phyloP scores from a whole-genome alignment of 2,797 vertebrate species.

The Hypotaenidia philippensis region DNA sequence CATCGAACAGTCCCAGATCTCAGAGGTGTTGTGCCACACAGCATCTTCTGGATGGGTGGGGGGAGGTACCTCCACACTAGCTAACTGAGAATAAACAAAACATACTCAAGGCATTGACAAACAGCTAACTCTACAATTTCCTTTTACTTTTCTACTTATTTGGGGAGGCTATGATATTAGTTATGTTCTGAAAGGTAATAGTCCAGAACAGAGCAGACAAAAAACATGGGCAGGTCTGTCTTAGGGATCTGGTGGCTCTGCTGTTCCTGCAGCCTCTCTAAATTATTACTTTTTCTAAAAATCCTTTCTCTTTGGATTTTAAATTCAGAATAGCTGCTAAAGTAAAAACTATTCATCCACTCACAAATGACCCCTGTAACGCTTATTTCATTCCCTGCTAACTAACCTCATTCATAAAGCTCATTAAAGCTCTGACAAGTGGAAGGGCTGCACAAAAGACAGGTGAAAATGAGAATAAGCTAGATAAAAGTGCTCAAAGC shows the following conservation, averaged over 20 bases:
- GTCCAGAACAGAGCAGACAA: not conserved
- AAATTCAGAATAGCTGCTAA: not conserved
- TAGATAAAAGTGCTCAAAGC: not conserved
- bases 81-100: not conserved
- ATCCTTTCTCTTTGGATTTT: not conserved
- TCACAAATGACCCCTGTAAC: not conserved
- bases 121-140: not conserved
- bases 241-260: not conserved
- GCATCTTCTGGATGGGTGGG: not conserved
- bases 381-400: not conserved
- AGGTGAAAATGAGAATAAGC: slow-evolving; percentile 23
- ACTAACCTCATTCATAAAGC: slow-evolving; percentile 30
- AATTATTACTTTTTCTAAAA: not conserved
- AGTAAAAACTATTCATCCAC: not conserved
- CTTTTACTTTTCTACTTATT: not conserved
- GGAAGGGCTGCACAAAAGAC: not conserved
- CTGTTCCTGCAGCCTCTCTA: not conserved
- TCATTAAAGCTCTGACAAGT: not conserved
- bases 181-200: not conserved
- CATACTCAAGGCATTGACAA: not conserved
- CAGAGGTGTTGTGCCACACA: not conserved
- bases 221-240: not conserved
- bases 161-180: not conserved
- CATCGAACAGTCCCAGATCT: not conserved
- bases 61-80: not conserved